Percentiles rank a stretch among this genome's conserved stretches.
Conservation (phyloP, 2,113 vertebrate species). For the Setophaga kirtlandii region DNA sequence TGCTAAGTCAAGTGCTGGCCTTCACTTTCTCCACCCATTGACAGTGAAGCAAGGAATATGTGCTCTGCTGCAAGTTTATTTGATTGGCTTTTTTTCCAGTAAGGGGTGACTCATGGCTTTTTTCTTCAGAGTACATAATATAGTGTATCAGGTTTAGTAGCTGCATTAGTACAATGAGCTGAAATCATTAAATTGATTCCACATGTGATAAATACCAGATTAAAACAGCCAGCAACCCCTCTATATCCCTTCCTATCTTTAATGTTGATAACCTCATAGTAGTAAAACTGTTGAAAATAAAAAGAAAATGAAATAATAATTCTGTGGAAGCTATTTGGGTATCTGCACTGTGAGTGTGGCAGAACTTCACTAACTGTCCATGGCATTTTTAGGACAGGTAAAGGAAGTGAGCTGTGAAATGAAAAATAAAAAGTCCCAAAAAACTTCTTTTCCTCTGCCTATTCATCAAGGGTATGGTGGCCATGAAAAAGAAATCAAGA, state of each 20-base stretch:
- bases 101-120: not conserved
- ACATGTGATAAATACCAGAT: conserved; percentile 7
- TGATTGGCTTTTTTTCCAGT: not conserved
- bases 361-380: not conserved
- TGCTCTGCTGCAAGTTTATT: not conserved
- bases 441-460: not conserved
- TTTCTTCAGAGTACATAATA: not conserved
- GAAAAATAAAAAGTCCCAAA: not conserved
- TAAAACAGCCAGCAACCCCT: not conserved
- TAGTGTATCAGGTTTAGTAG: conserved; percentile 24
- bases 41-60: not conserved
- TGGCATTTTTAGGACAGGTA: not conserved
- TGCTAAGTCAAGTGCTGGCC: not conserved
- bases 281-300: not conserved
- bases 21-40: not conserved
- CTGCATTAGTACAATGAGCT: conserved; percentile 24
- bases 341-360: not conserved
- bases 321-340: not conserved
- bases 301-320: not conserved
- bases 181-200: conserved; percentile 35
- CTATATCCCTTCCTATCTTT: not conserved
- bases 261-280: not conserved
- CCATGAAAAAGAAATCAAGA: not conserved
- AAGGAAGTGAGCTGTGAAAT: not conserved
- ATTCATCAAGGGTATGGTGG: not conserved